These are phyloP conservation scores for Paguma larvata DNA, from an alignment of 2,797 vertebrate species.

Conservation along the genomic window DNA sequence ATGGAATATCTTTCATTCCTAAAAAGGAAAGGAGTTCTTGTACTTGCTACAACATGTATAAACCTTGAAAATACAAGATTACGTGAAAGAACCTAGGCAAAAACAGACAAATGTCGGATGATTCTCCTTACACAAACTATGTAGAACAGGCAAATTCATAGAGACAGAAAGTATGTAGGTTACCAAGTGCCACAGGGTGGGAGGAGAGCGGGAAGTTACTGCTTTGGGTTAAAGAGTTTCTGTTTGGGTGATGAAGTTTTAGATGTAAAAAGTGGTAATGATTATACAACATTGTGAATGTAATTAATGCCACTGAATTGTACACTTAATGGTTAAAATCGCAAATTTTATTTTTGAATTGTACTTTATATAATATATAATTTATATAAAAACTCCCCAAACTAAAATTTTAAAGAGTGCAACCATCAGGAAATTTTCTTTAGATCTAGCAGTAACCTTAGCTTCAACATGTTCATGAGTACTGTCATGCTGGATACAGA, in stretches of 20 bases:
- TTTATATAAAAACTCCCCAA: not conserved
- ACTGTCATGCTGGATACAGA: not conserved
- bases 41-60: not conserved
- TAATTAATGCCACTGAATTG: constrained; percentile 1
- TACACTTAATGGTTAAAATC: constrained; percentile 16
- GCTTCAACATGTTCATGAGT: not conserved
- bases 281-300: not conserved
- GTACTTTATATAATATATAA: not conserved
- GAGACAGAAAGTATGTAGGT: not conserved
- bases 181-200: not conserved
- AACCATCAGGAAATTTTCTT: not conserved
- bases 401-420: not conserved
- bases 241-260: not conserved
- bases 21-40: not conserved
- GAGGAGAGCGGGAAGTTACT: not conserved
- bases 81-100: not conserved
- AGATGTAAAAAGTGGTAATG: not conserved
- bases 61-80: not conserved
- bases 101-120: not conserved
- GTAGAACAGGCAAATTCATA: not conserved
- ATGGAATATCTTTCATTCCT: not conserved
- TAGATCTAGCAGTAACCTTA: not conserved
- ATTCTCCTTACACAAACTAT: not conserved
- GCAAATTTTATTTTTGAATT: not conserved
- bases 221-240: not conserved